phyloP scores from a whole-genome alignment of 2,888 invertebrate genomes.

The Lasioglossum vierecki region DNA sequence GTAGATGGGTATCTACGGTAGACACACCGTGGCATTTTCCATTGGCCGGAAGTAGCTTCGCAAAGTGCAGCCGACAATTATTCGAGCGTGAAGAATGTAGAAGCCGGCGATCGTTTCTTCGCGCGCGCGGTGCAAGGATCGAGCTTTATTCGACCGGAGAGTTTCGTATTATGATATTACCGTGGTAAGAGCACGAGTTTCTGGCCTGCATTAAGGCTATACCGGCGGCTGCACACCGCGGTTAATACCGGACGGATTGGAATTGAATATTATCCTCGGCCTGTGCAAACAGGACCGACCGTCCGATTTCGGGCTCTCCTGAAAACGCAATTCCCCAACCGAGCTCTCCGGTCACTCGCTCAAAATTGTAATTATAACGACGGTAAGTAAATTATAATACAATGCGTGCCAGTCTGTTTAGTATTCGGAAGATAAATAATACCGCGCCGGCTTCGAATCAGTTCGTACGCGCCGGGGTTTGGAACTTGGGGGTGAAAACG shows the following conservation, averaged over 20 bases:
- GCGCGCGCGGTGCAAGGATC: not conserved
- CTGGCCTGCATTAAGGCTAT: conserved; percentile 57
- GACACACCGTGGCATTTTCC: not conserved
- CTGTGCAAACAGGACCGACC: conserved; percentile 78
- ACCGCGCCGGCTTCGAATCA: conserved; percentile 52
- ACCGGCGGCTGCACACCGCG: conserved; percentile 56
- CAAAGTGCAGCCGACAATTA: not conserved
- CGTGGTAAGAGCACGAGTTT: conserved; percentile 33
- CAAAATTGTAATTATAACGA: conserved; percentile 84
- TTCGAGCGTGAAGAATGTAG: not conserved
- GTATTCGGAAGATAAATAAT: conserved; percentile 83
- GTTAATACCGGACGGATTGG: conserved; percentile 82
- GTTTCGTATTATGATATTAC: conserved; percentile 14
- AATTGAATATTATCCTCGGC: conserved; percentile 83
- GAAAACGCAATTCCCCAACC: conserved; percentile 48
- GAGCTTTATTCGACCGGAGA: not conserved
- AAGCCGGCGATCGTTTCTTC: not conserved
- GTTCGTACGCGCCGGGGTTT: conserved; percentile 13
- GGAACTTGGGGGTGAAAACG: conserved; percentile 24
- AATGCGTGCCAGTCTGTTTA: conserved; percentile 81
- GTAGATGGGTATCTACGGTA: not conserved
- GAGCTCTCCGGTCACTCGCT: conserved; percentile 71
- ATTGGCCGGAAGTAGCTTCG: not conserved
- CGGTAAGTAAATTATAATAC: conserved; percentile 84
- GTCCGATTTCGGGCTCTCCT: conserved; percentile 39